Base-by-base conservation (phyloP, 2,797 vertebrate species). In the Macropus fuliginosus region DNA sequence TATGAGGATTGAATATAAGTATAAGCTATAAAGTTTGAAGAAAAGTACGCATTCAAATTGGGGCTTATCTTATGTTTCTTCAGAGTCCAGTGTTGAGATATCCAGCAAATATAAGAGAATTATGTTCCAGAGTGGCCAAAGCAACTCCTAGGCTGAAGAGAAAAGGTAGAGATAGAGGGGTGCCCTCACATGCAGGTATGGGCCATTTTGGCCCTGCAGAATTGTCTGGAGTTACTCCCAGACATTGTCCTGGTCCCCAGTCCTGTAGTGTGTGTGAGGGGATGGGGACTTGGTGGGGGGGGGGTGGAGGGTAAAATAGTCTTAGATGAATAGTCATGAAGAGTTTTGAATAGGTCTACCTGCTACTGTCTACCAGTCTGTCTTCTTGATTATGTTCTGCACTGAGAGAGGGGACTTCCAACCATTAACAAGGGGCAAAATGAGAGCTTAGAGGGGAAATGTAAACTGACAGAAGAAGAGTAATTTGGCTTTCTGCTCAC, bases 51-150 rank as follows among this genome's bases (percentile, higher is more conserved):
- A 50, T 87, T 87, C 6, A 12, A 1, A 34, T 18, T 56, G 89
- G 91, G 66, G 81, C 87, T 94, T 29, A 91, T 54, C 54, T 92
- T 74, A 24, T 89, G 56, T 66, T 13, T 11, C 59, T 91, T 31
- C 52, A 98, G 98, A 97, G 24, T 95, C 97, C 96, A 94, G 46
- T 89, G 0, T 5, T 96, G 94, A 92, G 54, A 92, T 90, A 97
- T 50, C 94, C 97, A 89, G 87, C 87, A 56, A n/a, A 46, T 90
- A 5, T 94, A 66, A 97, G 31, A 92, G 97, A 95, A 56, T 57
- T 52, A 4, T 55, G 6, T 34, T 24, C 11, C 16, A 81, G 74
- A 87, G 24, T 21, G 74, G 31, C 21, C 74, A 87, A 31, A 87
- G 1, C 40, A 87, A 46, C 21, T 87, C 74, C 74, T 62, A 93